phyloP scores from a whole-genome alignment of 37 sponge, comb jelly and placozoan genomes.

The Halichondria panicea region DNA sequence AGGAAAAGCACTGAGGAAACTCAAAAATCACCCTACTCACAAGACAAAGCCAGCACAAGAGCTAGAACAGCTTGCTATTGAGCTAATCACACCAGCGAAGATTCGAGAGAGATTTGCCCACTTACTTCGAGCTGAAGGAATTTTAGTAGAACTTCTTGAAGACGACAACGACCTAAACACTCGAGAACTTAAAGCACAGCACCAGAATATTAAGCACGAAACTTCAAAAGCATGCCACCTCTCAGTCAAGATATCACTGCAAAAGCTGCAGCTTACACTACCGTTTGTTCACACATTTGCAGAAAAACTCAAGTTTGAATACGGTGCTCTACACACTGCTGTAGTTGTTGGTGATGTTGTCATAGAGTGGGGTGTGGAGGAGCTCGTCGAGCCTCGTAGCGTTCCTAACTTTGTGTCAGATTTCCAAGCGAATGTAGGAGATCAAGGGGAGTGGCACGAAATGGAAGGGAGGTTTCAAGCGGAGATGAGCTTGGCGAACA shows the following conservation, averaged over 20 bases:
- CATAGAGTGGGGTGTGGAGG: conserved; percentile 8
- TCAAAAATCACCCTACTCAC: too few species aligned
- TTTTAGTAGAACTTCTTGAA: too few species aligned
- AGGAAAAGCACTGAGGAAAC: too few species aligned
- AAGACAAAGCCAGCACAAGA: too few species aligned
- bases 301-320: background rate
- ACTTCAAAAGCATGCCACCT: background rate
- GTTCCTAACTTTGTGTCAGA: background rate
- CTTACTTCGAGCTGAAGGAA: background rate
- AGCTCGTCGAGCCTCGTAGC: background rate
- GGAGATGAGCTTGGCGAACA: background rate
- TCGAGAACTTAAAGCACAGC: too few species aligned
- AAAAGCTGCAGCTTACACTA: background rate
- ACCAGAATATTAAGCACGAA: too few species aligned
- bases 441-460: conserved; percentile 1
- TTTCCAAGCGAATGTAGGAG: background rate
- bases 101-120: background rate
- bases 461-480: background rate
- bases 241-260: conserved; percentile 14
- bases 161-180: too few species aligned
- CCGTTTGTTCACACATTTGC: conserved; percentile 1
- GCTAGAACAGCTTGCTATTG: too few species aligned
- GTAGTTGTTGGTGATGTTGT: conserved; percentile 11
- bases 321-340: conserved; percentile 30
- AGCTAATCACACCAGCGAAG: too few species aligned